These are phyloP conservation scores for Tipula unca DNA, from an alignment of 2,888 invertebrate species.

Conservation along the genomic window DNA sequence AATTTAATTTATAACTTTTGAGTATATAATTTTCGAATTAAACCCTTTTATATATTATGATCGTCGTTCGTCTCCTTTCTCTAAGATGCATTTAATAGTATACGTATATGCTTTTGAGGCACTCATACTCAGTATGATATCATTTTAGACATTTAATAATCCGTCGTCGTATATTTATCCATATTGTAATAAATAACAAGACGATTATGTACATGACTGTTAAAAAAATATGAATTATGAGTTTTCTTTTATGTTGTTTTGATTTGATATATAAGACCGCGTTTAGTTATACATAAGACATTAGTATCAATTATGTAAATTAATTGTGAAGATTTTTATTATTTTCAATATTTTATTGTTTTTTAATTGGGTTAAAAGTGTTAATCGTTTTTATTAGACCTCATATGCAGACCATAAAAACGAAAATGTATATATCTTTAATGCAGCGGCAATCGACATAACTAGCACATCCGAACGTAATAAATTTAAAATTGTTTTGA, in stretches of 20 bases:
- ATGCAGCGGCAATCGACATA: background rate
- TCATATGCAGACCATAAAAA: background rate
- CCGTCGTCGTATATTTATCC: background rate
- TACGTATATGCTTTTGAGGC: background rate
- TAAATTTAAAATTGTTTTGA: no score
- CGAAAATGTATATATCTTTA: background rate
- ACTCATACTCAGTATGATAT: background rate
- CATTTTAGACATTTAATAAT: background rate
- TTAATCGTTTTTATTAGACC: background rate
- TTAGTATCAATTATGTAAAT: conserved; percentile 2
- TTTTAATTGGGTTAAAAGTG: background rate
- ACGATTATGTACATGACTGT: background rate
- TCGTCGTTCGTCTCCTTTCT: background rate
- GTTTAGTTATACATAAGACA: background rate
- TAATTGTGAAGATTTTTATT: background rate
- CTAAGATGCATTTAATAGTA: no score
- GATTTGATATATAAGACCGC: background rate
- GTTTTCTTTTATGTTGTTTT: background rate
- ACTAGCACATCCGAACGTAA: background rate
- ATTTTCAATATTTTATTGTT: background rate
- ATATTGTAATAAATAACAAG: background rate
- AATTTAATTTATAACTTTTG: background rate
- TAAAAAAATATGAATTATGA: background rate
- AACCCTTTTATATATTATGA: background rate
- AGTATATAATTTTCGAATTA: background rate